phyloP scores from a whole-genome alignment of 2,888 invertebrate genomes.

The Mylabris sibirica region DNA sequence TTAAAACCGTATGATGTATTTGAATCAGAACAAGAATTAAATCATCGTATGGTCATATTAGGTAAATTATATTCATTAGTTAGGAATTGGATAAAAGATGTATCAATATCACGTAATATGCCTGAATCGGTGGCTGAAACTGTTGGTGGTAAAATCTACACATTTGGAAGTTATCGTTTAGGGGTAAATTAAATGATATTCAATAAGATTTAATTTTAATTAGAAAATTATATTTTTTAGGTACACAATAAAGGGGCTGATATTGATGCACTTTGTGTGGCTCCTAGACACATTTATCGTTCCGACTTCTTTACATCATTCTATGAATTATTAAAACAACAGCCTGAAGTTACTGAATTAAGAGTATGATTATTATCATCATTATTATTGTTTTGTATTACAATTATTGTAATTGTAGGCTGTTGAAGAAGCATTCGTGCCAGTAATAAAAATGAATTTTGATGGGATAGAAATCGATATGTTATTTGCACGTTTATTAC shows the following conservation, averaged over 20 bases:
- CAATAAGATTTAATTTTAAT: constrained; percentile 16
- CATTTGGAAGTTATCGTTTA: constrained; percentile 97
- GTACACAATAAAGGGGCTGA: constrained; percentile 97
- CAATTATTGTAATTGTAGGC: constrained; percentile 61
- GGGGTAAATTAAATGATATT: constrained; percentile 68
- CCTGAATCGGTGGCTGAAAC: constrained; percentile 88
- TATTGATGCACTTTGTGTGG: constrained; percentile 98
- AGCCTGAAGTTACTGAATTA: constrained; percentile 84
- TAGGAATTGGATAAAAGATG: constrained; percentile 92
- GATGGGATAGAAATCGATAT: constrained; percentile 99
- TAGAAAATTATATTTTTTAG: constrained; percentile 55
- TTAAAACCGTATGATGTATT: constrained; percentile 87
- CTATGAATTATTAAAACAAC: constrained; percentile 86
- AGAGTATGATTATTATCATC: constrained; percentile 64
- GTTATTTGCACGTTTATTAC: constrained; percentile 91
- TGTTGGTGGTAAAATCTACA: constrained; percentile 97
- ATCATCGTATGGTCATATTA: constrained; percentile 85
- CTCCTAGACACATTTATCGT: constrained; percentile 93
- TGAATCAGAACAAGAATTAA: constrained; percentile 88
- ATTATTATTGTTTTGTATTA: neutral
- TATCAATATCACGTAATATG: constrained; percentile 89
- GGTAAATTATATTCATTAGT: constrained; percentile 90
- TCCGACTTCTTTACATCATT: constrained; percentile 96
- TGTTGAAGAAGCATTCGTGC: constrained; percentile 98
- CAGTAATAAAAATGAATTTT: constrained; percentile 99